Evolutionary conservation across 2,113 vertebrate species (phyloP), one percentile per base, ranked within the genome.

Genomic region (Saguinus imperator): DNA sequence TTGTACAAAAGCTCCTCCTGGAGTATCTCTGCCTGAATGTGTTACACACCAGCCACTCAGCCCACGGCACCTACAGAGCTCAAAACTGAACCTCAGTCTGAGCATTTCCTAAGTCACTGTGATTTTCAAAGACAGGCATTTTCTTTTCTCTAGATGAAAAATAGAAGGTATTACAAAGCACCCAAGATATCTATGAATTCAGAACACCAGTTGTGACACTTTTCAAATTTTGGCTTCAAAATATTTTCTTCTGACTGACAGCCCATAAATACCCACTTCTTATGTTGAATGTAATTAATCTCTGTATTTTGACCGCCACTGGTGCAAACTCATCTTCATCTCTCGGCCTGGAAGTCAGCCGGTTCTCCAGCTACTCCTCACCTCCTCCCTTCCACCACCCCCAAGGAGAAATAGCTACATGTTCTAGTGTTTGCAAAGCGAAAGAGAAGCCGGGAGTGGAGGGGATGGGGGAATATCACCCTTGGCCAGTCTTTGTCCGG

Each of bases 221-320:
- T 92, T 96, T 77, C 50, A 96, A 9, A 81, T 73, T 94, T 93
- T 58, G 13, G 66, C 70, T 98, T 98, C 94, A 89, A 93, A 98
- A 96, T 97, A 98, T 97, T 96, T 96, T 80, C 91, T 94, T 64
- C 83, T 89, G 91, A 77, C 68, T 72, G 93, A 89, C 89, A 96
- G 32, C 83, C 75, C 76, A 72, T 80, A 92, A 95, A 95, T 95
- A 87, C 89, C 86, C 76, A 55, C 61, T 89, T 77, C 50, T 48
- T 82, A 50, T 37, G 68, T 89, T 35, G 91, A 84, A n/a, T 84
- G 52, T 91, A 88, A 92, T 95, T 96, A 96, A 89, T 85, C 94
- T 93, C 66, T 14, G 32, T 89, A 48, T 98, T 96, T 95, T 94
- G 97, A 97, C 75, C 7, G 0, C 66, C 52, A 1, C 11, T 10